Percentiles rank a stretch among this genome's conserved stretches.
Conservation (phyloP, 2,888 invertebrate species). For the Athalia rosae region DNA sequence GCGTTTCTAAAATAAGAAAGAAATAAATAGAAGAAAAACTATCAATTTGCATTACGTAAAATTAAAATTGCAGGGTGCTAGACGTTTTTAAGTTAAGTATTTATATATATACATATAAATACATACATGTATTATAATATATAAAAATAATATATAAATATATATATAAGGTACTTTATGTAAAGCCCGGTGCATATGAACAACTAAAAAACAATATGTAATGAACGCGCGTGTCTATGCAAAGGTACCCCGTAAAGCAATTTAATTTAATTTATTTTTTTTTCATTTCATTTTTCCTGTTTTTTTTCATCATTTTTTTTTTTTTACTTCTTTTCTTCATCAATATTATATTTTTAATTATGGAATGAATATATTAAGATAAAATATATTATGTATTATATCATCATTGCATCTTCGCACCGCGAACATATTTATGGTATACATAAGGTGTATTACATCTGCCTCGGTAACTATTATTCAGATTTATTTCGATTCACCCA, state of each 20-base stretch:
- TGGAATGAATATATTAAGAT: conserved; percentile 71
- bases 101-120: background rate
- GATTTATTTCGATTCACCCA: too few relatives aligned
- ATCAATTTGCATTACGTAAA: too few relatives aligned
- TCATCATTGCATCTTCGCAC: conserved; percentile 62
- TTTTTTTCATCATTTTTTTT: background rate
- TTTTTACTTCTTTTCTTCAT: too few relatives aligned
- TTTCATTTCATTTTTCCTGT: background rate
- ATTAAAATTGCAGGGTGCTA: too few relatives aligned
- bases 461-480: too few relatives aligned
- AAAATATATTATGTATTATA: conserved; percentile 59
- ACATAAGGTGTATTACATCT: too few relatives aligned
- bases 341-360: conserved; percentile 48
- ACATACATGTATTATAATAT: background rate
- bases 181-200: conserved; percentile 58
- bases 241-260: conserved; percentile 69
- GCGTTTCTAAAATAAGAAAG: too few relatives aligned
- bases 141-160: conserved; percentile 17
- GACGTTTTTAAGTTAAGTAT: too few relatives aligned
- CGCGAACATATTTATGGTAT: conserved; percentile 54
- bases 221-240: conserved; percentile 62
- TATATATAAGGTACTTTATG: conserved; percentile 67
- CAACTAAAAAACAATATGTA: conserved; percentile 54
- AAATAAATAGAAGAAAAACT: too few relatives aligned
- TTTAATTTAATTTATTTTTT: conserved; percentile 42